These are phyloP conservation scores for Lordiphosa mommai DNA, from an alignment of 1,140 invertebrate genomes.

Conservation along the genomic window DNA sequence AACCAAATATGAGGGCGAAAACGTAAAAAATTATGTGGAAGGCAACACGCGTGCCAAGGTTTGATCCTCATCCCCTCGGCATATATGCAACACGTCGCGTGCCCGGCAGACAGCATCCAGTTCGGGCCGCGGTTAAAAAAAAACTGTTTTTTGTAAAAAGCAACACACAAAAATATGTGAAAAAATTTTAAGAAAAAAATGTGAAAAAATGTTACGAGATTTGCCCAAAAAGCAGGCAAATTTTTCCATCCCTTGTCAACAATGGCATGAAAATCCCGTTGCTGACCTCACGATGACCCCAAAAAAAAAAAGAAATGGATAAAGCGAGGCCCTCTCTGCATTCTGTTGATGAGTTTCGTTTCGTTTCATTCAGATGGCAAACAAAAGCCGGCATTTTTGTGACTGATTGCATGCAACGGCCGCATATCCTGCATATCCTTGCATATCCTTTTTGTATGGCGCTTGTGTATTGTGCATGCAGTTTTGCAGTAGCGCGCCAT, in stretches of 20 bases:
- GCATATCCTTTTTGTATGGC: slow-evolving; percentile 61
- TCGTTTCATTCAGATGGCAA: slow-evolving; percentile 67
- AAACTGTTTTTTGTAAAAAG: slow-evolving; percentile 22
- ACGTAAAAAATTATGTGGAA: slow-evolving; percentile 28
- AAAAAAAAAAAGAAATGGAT: slow-evolving; percentile 16
- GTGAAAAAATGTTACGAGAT: slow-evolving; percentile 36
- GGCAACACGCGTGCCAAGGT: slow-evolving; percentile 40
- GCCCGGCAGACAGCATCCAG: slow-evolving; percentile 54
- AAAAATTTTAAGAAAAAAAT: slow-evolving; percentile 34
- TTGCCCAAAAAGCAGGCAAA: slow-evolving; percentile 58
- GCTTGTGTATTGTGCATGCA: slow-evolving; percentile 41
- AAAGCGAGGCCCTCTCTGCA: slow-evolving; percentile 36
- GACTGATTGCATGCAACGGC: slow-evolving; percentile 68
- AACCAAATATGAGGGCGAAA: slow-evolving; percentile 27
- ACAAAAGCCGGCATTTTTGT: slow-evolving; percentile 73
- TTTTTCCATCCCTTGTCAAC: slow-evolving; percentile 71
- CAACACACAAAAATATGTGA: slow-evolving; percentile 32
- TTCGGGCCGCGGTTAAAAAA: not conserved
- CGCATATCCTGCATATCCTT: slow-evolving; percentile 47
- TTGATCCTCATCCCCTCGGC: slow-evolving; percentile 14
- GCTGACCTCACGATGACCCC: slow-evolving; percentile 76
- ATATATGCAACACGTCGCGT: slow-evolving; percentile 48
- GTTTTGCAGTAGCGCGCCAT: slow-evolving; percentile 52
- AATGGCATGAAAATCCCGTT: slow-evolving; percentile 75
- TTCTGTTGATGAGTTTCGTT: slow-evolving; percentile 63